Base-by-base conservation (phyloP, 1,140 invertebrate species). In the Cotesia glomerata region DNA sequence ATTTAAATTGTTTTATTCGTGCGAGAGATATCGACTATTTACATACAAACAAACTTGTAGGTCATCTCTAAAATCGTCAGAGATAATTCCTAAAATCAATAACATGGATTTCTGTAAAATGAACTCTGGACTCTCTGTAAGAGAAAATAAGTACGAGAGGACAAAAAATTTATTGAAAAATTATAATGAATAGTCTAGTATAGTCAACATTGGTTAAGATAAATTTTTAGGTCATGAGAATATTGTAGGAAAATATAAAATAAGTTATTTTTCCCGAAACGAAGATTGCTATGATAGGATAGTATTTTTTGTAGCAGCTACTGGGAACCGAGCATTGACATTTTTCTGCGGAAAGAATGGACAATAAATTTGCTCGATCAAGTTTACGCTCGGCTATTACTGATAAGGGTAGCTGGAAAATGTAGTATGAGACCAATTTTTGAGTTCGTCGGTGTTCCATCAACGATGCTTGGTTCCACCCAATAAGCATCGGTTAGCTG, bases 401-500 rank as follows among this genome's bases (percentile, higher is more conserved):
- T 26, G 59, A 71, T 64, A 71, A 64, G 61, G 18, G 65, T 36
- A 63, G 49, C 7, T 49, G 39, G 8, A 71, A 16, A 62, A 70
- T 71, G 61, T 54, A 14, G 61, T 32, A 71, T 65, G 62, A 36
- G 61, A 62, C 45, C 61, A 64, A 71, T 71, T 71, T 71, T 71
- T 71, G 61, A 58, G 34, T 34, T 70, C 68, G 59, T 70, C 16
- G 58, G 36, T 11, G 49, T 71, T 71, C 49, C 61, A 63, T 70
- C 51, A 13, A 71, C 45, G 34, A 65, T 52, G 69, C 49, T 54
- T 58, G 26, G 61, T 64, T 71, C 52, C 69, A 71, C 69, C 61
- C 69, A 71, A 71, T 71, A 71, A 71, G 69, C 62, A 71, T 64
- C 26, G 51, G 36, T 54, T 65, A 64, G 69, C 62, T 71, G 39